Evolutionary conservation across 2,797 vertebrate genomes (phyloP).

Genomic region (Aphelocoma californica): DNA sequence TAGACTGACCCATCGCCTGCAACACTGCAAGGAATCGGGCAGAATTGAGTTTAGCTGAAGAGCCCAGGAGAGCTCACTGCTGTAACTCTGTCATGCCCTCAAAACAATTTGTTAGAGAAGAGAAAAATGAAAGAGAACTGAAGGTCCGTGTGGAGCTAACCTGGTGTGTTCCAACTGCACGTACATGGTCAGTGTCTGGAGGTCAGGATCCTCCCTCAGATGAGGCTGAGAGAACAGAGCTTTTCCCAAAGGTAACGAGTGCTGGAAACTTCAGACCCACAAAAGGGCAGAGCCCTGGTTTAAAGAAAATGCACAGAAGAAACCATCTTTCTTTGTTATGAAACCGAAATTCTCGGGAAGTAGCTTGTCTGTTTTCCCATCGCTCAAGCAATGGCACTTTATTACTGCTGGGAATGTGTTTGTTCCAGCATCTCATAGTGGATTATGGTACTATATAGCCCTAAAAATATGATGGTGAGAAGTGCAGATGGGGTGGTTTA

Average conservation of each 20-base stretch:
- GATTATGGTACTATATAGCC: neutral
- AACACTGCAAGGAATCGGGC: neutral
- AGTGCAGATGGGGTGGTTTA: neutral
- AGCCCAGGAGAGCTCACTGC: neutral
- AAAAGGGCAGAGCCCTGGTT: neutral
- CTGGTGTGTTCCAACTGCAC: neutral
- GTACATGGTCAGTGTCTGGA: accelerated
- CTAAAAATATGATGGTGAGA: neutral
- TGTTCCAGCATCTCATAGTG: neutral
- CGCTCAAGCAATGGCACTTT: neutral
- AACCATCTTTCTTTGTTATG: neutral
- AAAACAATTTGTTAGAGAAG: neutral
- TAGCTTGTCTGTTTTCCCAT: neutral
- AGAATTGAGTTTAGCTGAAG: neutral
- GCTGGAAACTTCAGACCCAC: neutral
- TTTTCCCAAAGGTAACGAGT: neutral
- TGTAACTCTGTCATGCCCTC: neutral
- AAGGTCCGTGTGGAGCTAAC: neutral
- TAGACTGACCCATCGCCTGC: neutral
- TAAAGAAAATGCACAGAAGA: neutral
- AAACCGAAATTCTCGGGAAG: neutral
- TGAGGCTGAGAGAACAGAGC: neutral
- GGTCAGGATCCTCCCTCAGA: neutral
- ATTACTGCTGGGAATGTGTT: conserved; percentile 1
- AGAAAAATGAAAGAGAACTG: neutral